Conservation (phyloP, 2,797 vertebrate species). For the Lithobates sylvaticus region DNA sequence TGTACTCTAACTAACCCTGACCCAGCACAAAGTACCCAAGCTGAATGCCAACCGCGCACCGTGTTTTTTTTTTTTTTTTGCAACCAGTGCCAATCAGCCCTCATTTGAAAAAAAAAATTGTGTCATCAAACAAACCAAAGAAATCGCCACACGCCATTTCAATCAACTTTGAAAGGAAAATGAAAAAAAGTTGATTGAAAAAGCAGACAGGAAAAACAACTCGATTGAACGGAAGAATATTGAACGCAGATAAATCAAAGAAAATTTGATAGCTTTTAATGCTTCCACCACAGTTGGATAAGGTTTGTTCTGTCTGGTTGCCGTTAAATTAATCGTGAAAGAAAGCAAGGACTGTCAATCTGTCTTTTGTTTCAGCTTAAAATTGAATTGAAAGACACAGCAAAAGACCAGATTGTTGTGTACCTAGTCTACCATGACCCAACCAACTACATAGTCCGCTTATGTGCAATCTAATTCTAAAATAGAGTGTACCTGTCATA, state of each 20-base stretch:
- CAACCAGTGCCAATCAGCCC: background rate
- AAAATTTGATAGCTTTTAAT: background rate
- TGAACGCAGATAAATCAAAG: background rate
- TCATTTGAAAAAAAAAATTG: background rate
- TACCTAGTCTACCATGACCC: background rate
- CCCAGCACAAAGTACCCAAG: too few species aligned
- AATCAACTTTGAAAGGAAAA: background rate
- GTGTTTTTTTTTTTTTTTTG: background rate
- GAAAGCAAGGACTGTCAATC: background rate
- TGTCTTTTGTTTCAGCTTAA: background rate
- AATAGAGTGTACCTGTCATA: background rate
- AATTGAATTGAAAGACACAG: background rate
- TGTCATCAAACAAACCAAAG: background rate
- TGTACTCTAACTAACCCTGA: background rate
- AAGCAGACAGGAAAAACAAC: background rate
- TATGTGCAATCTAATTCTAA: too few species aligned
- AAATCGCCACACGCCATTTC: too few species aligned
- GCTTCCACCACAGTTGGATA: background rate
- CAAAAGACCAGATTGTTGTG: background rate
- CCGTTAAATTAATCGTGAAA: background rate
- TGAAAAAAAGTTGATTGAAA: background rate
- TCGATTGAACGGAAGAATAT: background rate
- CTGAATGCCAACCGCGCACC: too few species aligned
- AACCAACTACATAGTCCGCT: too few species aligned
- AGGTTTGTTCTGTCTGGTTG: background rate